phyloP scores from a whole-genome alignment of 2,888 invertebrate species.

The Cephus pygmeus region DNA sequence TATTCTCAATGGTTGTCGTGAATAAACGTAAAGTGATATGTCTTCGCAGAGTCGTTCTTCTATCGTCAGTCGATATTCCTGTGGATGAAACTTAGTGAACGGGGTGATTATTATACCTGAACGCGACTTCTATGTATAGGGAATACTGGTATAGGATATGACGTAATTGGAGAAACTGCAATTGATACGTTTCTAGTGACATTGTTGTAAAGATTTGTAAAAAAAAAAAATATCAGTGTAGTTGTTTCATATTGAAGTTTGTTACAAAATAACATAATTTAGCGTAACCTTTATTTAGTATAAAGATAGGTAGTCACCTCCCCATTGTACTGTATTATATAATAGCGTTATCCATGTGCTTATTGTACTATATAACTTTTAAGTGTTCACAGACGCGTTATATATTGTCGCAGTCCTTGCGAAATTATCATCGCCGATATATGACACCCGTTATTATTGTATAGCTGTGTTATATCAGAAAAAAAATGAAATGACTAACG shows the following conservation, averaged over 20 bases:
- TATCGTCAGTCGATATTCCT: not conserved
- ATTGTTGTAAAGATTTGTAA: conserved; percentile 57
- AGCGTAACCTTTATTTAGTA: conserved; percentile 49
- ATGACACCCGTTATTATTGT: conserved; percentile 52
- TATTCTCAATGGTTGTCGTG: not conserved
- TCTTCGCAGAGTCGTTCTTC: not conserved
- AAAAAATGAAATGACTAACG: conserved; percentile 32
- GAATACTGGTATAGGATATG: conserved; percentile 1
- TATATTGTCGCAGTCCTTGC: conserved; percentile 8
- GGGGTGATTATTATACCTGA: not conserved
- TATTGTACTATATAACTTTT: conserved; percentile 61
- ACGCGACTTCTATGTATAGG: not conserved
- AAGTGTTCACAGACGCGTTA: conserved; percentile 44
- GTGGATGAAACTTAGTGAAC: not conserved
- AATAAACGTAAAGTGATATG: not conserved
- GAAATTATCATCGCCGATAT: conserved; percentile 43
- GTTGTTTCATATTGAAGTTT: conserved; percentile 55
- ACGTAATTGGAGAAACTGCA: conserved; percentile 36
- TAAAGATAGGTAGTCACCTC: conserved; percentile 45
- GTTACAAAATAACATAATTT: conserved; percentile 54
- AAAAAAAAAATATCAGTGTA: conserved; percentile 44
- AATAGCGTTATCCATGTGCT: conserved; percentile 61
- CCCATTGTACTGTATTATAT: conserved; percentile 52
- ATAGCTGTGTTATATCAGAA: conserved; percentile 47
- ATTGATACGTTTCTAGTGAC: conserved; percentile 38